Conservation (phyloP, 2,797 vertebrate species). For the Artibeus lituratus region DNA sequence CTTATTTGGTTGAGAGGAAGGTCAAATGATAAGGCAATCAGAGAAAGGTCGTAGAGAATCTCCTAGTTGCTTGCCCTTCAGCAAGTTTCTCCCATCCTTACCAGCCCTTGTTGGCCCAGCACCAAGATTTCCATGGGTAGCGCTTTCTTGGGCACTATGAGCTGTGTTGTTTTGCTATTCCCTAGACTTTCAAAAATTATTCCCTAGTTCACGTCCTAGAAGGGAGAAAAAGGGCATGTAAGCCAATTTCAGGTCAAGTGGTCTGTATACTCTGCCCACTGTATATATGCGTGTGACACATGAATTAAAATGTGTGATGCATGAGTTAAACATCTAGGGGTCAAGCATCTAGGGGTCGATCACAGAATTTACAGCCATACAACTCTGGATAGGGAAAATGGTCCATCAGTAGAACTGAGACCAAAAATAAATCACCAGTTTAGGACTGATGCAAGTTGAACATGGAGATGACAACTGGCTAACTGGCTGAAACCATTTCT, state of each 20-base stretch:
- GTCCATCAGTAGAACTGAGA: neutral
- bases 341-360: neutral
- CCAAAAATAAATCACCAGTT: neutral
- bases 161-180: neutral
- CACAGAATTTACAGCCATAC: neutral
- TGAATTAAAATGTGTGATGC: neutral
- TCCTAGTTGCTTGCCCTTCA: neutral
- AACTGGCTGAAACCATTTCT: neutral
- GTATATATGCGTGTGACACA: neutral
- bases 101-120: neutral
- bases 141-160: neutral
- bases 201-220: neutral
- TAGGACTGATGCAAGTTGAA: neutral
- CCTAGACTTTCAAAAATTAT: neutral
- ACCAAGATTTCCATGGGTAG: neutral
- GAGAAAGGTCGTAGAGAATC: neutral
- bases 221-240: neutral
- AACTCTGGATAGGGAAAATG: neutral
- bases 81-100: neutral
- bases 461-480: fast-evolving
- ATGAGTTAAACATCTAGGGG: neutral
- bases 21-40: neutral
- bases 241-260: neutral
- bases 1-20: neutral
- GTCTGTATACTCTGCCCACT: neutral